phyloP scores from a whole-genome alignment of 2,113 vertebrate species.

The Sphyrna mokarran region DNA sequence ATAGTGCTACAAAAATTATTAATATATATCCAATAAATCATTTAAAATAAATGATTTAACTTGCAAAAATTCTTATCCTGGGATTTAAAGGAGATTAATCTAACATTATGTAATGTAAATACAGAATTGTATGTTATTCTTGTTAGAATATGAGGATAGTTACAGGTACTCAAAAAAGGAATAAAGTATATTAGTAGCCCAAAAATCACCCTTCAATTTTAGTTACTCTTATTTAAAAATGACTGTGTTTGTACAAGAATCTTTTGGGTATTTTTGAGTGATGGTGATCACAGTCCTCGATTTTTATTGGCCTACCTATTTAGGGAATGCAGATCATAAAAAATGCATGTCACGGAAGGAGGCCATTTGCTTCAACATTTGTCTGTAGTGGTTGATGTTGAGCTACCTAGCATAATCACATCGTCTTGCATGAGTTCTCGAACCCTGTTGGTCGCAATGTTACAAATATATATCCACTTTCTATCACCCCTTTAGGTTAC shows the following conservation, averaged over 20 bases:
- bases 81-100: not conserved
- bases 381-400: too few species aligned
- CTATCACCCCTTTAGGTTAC: too few species aligned
- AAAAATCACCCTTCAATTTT: not conserved
- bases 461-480: too few species aligned
- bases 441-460: too few species aligned
- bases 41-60: conserved; percentile 12
- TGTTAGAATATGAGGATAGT: not conserved
- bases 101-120: not conserved
- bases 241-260: not conserved
- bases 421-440: too few species aligned
- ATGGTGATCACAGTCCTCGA: not conserved
- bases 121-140: not conserved
- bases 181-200: not conserved
- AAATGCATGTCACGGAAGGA: not conserved
- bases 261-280: not conserved
- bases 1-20: not conserved
- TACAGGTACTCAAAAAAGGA: not conserved
- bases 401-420: too few species aligned
- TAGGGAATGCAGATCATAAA: not conserved
- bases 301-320: not conserved
- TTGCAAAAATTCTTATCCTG: not conserved
- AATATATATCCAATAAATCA: not conserved
- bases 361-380: too few species aligned
- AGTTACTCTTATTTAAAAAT: not conserved